phyloP scores from a whole-genome alignment of 2,113 vertebrate species.

The Mesocricetus auratus region DNA sequence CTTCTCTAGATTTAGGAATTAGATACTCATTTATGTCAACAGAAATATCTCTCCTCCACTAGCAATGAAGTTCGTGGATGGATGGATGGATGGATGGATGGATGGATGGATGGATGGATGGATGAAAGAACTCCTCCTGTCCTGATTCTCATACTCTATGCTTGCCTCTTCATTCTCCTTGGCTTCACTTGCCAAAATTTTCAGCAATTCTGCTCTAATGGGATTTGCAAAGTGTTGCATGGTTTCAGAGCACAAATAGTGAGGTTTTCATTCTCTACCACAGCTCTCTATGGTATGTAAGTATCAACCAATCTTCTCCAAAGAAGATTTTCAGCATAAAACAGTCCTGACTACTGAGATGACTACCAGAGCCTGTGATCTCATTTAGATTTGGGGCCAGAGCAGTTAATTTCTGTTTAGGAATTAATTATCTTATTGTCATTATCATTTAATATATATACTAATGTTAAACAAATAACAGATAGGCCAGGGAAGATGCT shows the following conservation, averaged over 20 bases:
- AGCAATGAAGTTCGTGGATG: not conserved
- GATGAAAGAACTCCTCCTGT: not conserved
- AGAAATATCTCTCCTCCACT: not conserved
- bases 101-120: not conserved
- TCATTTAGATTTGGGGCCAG: not conserved
- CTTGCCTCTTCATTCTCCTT: not conserved
- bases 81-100: not conserved
- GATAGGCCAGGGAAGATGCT: not conserved
- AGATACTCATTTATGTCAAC: not conserved
- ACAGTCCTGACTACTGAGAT: not conserved
- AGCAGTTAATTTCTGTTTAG: not conserved
- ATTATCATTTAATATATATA: not conserved
- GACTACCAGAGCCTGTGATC: not conserved
- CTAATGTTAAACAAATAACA: not conserved
- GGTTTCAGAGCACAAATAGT: slow-evolving; percentile 9
- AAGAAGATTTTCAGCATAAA: slow-evolving; percentile 27
- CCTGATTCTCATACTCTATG: not conserved
- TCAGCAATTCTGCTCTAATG: not conserved
- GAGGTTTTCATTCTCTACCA: not conserved
- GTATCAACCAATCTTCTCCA: not conserved
- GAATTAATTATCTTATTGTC: not conserved
- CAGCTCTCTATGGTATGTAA: not conserved
- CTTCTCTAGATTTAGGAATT: not conserved
- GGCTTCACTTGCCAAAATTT: not conserved
- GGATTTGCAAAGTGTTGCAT: not conserved